Base-by-base conservation (phyloP, 2,888 invertebrate species). In the Scrobipalpa atriplicella region DNA sequence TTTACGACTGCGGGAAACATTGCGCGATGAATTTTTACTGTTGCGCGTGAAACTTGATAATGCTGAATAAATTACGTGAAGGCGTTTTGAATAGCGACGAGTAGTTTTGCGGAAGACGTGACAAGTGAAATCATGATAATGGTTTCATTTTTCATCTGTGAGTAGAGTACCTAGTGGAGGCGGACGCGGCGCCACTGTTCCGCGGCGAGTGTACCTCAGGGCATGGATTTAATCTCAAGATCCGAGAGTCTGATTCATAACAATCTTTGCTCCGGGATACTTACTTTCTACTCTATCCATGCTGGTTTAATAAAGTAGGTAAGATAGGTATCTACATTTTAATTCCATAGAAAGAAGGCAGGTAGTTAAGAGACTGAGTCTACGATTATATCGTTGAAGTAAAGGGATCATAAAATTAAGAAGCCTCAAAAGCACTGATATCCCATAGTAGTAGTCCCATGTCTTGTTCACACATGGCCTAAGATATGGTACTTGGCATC, bases 151-250 rank as follows among this genome's bases (percentile, higher is more conserved):
- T 88, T 90, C 87, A 89, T 89, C 83, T 83, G 77, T 47, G 38
- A 13, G 29, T 10, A 8, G 19, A 52, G 18, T 52, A n/a, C n/a
- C n/a, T n/a, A n/a, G n/a, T n/a, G n/a, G n/a, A n/a, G n/a, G n/a
- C n/a, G n/a, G n/a, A n/a, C n/a, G n/a, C n/a, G n/a, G 56, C 36
- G 36, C 29, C 82, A 83, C 82, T 81, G 82, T 85, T 85, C 85
- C 79, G 82, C 83, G 84, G 83, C 86, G 88, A 90, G 87, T 84
- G 85, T 84, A 86, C 92, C 91, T 86, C 86, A 76, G 90, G 90
- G 89, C 83, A 89, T 88, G 89, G 90, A 90, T 91, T 91, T 92
- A 92, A 92, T 92, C 92, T 90, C 82, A 80, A 86, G 81, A 86
- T 88, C 84, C 83, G 84, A 82, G 82, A 85, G 86, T 87, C 87